These are phyloP conservation scores for Drosophila miranda DNA, from an alignment of 1,140 invertebrate genomes.

Conservation along the genomic window DNA sequence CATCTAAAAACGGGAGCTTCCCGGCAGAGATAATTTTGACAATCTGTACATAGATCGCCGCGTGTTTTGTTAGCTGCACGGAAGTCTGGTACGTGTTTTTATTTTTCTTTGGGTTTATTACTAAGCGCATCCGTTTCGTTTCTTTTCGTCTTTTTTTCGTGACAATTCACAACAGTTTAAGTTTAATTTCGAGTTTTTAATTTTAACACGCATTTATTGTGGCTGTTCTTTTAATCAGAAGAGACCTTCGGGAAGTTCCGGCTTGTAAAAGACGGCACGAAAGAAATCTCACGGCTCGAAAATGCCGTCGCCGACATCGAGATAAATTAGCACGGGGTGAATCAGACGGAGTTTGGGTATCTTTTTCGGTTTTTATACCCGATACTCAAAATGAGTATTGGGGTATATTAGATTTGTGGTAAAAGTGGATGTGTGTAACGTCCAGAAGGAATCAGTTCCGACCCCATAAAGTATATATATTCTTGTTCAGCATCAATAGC, in stretches of 20 bases:
- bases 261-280: slow-evolving; percentile 51
- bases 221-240: slow-evolving; percentile 32
- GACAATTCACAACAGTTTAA: slow-evolving; percentile 49
- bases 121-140: slow-evolving; percentile 50
- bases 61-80: slow-evolving; percentile 28
- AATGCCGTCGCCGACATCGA: slow-evolving; percentile 21
- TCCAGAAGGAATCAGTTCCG: no score
- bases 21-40: not conserved
- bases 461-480: no score
- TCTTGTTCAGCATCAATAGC: no score
- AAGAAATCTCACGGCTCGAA: slow-evolving; percentile 59
- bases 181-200: slow-evolving; percentile 44
- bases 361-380: slow-evolving; percentile 24
- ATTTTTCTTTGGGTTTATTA: slow-evolving; percentile 52
- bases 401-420: no score
- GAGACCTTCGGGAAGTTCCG: slow-evolving; percentile 64
- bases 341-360: slow-evolving; percentile 52
- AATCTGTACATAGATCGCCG: not conserved
- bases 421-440: no score
- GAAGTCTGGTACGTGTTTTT: slow-evolving; percentile 61
- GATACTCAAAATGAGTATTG: no score
- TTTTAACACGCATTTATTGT: slow-evolving; percentile 63
- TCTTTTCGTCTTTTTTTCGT: slow-evolving; percentile 45
- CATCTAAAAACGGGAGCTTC: no score
- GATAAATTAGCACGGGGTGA: slow-evolving; percentile 70